These are phyloP conservation scores for Minunthozetes semirufus DNA, from an alignment of 2,888 invertebrate genomes.

Conservation along the genomic window DNA sequence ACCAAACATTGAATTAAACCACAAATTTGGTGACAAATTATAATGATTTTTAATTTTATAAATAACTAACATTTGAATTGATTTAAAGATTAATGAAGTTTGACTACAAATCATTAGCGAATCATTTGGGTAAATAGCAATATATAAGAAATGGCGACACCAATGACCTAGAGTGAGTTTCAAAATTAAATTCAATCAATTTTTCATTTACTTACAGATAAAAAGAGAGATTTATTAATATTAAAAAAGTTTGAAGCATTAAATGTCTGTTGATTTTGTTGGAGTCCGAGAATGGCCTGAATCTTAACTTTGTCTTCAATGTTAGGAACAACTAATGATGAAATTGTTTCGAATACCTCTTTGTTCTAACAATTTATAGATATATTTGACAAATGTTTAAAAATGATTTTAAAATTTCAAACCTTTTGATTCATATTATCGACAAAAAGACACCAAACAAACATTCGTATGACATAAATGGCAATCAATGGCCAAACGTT, in stretches of 20 bases:
- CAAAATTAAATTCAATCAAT: background rate
- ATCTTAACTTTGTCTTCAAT: background rate
- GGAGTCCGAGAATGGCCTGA: background rate
- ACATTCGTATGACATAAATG: background rate
- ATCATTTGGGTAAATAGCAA: background rate
- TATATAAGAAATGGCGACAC: background rate
- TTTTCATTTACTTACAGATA: background rate
- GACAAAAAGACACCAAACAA: background rate
- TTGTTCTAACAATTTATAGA: too few species aligned
- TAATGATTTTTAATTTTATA: too few species aligned
- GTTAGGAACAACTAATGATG: background rate
- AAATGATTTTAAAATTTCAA: background rate
- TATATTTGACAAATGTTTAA: background rate
- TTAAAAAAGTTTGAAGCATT: conserved; percentile 5
- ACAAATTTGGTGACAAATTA: too few species aligned
- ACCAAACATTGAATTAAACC: too few species aligned
- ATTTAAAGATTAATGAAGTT: background rate
- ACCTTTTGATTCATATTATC: conserved; percentile 4
- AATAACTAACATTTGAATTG: background rate
- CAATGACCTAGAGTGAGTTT: background rate
- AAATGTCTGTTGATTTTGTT: conserved; percentile 7
- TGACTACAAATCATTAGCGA: background rate
- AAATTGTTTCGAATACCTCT: background rate
- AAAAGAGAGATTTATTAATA: background rate
- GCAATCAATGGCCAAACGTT: background rate